These are phyloP conservation scores for Orthosia cruda DNA, from an alignment of 2,888 invertebrate genomes.

Conservation along the genomic window DNA sequence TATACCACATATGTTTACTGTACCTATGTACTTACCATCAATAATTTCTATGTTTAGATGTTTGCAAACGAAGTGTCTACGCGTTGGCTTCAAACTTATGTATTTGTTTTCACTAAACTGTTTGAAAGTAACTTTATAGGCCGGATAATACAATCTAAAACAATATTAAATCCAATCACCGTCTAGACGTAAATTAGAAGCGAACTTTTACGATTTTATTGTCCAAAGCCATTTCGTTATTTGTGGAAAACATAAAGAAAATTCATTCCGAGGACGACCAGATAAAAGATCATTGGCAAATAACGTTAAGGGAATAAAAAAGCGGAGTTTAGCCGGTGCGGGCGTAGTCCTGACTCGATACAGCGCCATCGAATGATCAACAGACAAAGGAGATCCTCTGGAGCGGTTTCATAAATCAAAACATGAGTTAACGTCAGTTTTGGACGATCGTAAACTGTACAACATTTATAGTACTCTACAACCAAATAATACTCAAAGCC, in stretches of 20 bases:
- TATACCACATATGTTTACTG: neutral
- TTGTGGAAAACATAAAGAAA: constrained; percentile 77
- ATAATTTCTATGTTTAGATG: neutral
- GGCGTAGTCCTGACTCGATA: constrained; percentile 55
- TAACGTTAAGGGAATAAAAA: constrained; percentile 74
- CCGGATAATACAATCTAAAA: constrained; percentile 35
- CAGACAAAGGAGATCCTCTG: constrained; percentile 76
- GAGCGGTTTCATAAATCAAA: constrained; percentile 82
- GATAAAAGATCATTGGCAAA: constrained; percentile 71
- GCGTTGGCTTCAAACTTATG: neutral
- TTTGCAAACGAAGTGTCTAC: neutral
- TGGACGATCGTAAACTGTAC: constrained; percentile 81
- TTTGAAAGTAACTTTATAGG: constrained; percentile 12
- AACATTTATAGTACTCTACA: constrained; percentile 65
- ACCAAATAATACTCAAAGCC: constrained; percentile 51
- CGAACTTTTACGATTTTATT: constrained; percentile 77
- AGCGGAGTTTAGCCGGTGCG: constrained; percentile 53
- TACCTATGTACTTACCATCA: neutral
- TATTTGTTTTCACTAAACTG: neutral
- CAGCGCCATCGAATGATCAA: constrained; percentile 74
- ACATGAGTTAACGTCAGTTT: constrained; percentile 83
- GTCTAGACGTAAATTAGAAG: constrained; percentile 78
- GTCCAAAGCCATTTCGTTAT: constrained; percentile 70
- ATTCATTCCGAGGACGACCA: constrained; percentile 73
- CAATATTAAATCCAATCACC: constrained; percentile 62